Percentiles rank a stretch among this genome's conserved stretches.
These are phyloP conservation scores for Protosalanx chinensis DNA, from an alignment of 2,797 vertebrate genomes.

Conservation along the genomic window DNA sequence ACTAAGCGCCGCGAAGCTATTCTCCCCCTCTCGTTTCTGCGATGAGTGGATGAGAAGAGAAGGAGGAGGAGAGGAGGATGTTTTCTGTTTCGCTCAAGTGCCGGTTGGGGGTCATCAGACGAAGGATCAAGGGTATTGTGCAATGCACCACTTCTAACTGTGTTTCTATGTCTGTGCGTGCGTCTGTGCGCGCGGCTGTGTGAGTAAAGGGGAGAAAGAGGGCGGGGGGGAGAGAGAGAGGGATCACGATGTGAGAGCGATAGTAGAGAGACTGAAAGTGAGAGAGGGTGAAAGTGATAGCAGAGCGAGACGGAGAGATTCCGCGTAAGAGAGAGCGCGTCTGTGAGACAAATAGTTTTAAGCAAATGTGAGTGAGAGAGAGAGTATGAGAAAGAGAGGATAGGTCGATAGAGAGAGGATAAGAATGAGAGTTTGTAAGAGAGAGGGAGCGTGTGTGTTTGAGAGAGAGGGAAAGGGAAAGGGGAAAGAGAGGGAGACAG, in stretches of 20 bases:
- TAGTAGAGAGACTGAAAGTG: not conserved
- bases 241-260: not conserved
- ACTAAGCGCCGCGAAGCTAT: constrained; percentile 44
- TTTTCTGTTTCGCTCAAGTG: constrained; percentile 93
- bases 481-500: too few species aligned
- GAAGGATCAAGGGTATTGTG: constrained; percentile 81
- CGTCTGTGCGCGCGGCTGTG: constrained; percentile 1
- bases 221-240: not conserved
- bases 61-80: constrained; percentile 72
- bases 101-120: constrained; percentile 89
- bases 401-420: not conserved
- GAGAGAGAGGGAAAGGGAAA: not conserved
- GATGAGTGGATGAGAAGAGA: constrained; percentile 67
- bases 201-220: not conserved
- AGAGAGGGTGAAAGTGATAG: not conserved
- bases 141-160: constrained; percentile 49
- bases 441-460: not conserved
- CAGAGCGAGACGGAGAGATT: not conserved
- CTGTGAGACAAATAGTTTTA: too few species aligned
- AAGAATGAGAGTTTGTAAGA: not conserved
- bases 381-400: not conserved
- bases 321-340: too few species aligned
- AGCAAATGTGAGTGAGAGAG: not conserved
- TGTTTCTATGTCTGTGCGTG: not conserved
- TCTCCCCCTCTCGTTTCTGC: constrained; percentile 35